Base-by-base conservation (phyloP, 1,140 invertebrate genomes). In the Drosophila equinoxialis region DNA sequence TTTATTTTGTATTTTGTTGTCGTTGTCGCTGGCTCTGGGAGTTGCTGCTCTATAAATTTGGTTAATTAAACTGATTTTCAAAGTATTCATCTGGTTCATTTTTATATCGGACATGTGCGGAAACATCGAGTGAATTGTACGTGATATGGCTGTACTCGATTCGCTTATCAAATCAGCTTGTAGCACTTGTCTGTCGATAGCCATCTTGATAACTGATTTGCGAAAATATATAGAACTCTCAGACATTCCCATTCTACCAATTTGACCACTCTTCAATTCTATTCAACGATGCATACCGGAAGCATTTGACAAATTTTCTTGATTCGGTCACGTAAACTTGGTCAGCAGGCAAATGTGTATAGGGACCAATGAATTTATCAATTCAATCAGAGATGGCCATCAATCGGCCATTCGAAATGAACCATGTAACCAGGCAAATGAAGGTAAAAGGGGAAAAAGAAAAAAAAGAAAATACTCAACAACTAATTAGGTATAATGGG, bases 21-120 rank as follows among this genome's bases (percentile, higher is more conserved):
- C 30, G 30, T 30, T 30, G 30, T 30, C 30, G 30, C 5, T 30
- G 30, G 71, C 64, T 63, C 57, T 59, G 39, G 51, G 20, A 20
- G 67, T 45, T 75, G 75, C 74, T 67, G 74, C 74, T 77, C 67
- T 77, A 79, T 74, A 83, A 86, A 89, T 87, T 89, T 86, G 76
- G 65, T 60, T 86, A 89, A 87, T 87, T 89, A 70, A 87, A 87
- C 83, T 87, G 83, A 87, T 87, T 87, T 83, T 71, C 68, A 30
- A 65, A 83, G 55, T 65, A 70, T 68, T 72, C 68, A 83, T 81
- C 77, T 77, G 77, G 66, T 82, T 73, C 70, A 80, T 81, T 83
- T 89, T 87, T 87, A 87, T 87, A 87, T 87, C 30, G 69, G 63
- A 63, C 81, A 76, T 67, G 76, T 78, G 77, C 81, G 84, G 83